phyloP scores from a whole-genome alignment of 2,113 vertebrate genomes.

The Pyxicephalus adspersus region DNA sequence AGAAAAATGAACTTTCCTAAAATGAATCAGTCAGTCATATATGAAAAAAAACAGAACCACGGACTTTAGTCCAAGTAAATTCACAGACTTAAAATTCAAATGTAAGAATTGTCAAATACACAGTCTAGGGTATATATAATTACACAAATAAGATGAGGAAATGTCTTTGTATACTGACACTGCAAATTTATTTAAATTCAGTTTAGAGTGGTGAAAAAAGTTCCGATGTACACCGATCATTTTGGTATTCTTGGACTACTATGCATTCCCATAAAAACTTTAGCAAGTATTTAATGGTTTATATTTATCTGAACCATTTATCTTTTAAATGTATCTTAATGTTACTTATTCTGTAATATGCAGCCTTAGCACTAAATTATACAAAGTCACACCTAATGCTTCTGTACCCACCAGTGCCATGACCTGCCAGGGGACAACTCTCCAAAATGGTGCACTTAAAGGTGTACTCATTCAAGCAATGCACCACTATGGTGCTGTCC shows the following conservation, averaged over 20 bases:
- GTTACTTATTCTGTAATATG: background rate
- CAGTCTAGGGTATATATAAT: too few species aligned
- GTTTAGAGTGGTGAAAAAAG: background rate
- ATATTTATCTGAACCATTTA: background rate
- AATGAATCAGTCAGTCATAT: background rate
- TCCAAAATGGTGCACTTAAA: too few species aligned
- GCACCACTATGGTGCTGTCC: too few species aligned
- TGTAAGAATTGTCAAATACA: too few species aligned
- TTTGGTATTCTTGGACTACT: background rate
- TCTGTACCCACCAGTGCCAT: too few species aligned
- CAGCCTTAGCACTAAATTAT: background rate
- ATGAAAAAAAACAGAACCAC: background rate
- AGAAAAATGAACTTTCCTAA: background rate
- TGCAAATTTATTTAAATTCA: background rate
- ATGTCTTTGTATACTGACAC: too few species aligned
- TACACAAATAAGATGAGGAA: too few species aligned
- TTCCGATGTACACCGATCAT: background rate
- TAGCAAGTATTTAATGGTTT: background rate
- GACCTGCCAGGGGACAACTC: too few species aligned
- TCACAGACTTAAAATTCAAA: too few species aligned
- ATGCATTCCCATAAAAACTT: conserved; percentile 15
- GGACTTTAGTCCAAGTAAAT: too few species aligned
- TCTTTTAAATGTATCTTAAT: too few species aligned
- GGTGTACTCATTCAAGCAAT: too few species aligned
- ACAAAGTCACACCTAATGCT: background rate